phyloP scores from a whole-genome alignment of 2,113 vertebrate genomes.

The Bubo bubo region DNA sequence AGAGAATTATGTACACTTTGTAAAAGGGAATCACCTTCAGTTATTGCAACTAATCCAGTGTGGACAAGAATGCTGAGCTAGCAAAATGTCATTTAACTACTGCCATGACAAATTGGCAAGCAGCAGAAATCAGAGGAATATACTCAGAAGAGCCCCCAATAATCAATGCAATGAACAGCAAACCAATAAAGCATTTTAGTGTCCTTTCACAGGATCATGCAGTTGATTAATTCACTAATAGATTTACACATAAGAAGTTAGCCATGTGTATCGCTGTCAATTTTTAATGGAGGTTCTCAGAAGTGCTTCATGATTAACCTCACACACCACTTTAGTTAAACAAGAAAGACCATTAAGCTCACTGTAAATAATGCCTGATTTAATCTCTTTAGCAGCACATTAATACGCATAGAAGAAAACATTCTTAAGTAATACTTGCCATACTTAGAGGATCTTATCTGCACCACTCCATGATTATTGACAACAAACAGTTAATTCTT shows the following conservation, averaged over 20 bases:
- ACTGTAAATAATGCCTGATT: not conserved
- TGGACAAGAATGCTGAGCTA: slow-evolving; percentile 7
- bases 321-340: not conserved
- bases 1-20: not conserved
- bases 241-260: slow-evolving; percentile 5
- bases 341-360: not conserved
- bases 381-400: not conserved
- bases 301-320: not conserved
- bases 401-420: not conserved
- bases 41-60: not conserved
- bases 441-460: not conserved
- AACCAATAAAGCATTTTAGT: slow-evolving; percentile 7
- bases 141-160: not conserved
- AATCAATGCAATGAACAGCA: slow-evolving; percentile 3
- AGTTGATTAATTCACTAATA: slow-evolving; percentile 28
- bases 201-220: not conserved
- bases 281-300: slow-evolving; percentile 6
- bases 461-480: not conserved
- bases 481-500: not conserved
- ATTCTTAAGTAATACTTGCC: not conserved
- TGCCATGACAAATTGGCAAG: not conserved
- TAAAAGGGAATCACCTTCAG: slow-evolving; percentile 32
- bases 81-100: slow-evolving; percentile 2
- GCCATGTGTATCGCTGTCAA: not conserved
- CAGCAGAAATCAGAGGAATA: not conserved